Evolutionary conservation across 2,113 vertebrate species (phyloP).

Genomic region (Arothron firmamentum): DNA sequence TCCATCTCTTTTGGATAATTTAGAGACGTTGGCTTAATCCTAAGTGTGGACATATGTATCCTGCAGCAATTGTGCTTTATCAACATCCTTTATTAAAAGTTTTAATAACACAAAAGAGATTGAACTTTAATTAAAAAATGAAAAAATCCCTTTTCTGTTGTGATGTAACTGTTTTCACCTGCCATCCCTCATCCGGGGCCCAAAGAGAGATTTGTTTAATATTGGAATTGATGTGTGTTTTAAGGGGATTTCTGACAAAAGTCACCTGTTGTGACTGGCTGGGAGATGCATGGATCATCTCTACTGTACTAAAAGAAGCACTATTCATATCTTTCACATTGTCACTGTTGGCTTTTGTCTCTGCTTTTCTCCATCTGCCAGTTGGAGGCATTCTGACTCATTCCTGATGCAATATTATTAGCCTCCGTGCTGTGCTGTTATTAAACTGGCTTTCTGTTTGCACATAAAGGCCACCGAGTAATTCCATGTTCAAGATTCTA

Average conservation of each 20-base stretch:
- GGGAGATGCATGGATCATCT: slow-evolving; percentile 39
- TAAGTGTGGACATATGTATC: too few relatives aligned
- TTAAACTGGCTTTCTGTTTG: slow-evolving; percentile 32
- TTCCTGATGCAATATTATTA: slow-evolving; percentile 14
- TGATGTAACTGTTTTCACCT: slow-evolving; percentile 8
- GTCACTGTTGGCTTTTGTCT: neutral
- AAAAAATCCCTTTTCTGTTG: too few relatives aligned
- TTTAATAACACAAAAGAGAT: too few relatives aligned
- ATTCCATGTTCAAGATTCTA: slow-evolving; percentile 35
- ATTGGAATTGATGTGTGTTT: slow-evolving; percentile 37
- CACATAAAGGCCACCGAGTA: slow-evolving; percentile 16
- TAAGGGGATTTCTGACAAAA: slow-evolving; percentile 38
- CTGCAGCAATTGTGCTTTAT: too few relatives aligned
- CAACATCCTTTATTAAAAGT: too few relatives aligned
- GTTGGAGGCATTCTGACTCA: slow-evolving; percentile 8
- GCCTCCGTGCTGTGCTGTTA: slow-evolving; percentile 4
- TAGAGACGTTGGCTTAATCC: too few relatives aligned
- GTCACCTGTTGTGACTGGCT: slow-evolving; percentile 41
- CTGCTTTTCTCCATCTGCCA: slow-evolving; percentile 6
- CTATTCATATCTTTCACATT: slow-evolving; percentile 2
- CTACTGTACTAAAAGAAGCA: slow-evolving; percentile 17
- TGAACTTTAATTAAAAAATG: too few relatives aligned
- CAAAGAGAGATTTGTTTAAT: slow-evolving; percentile 35
- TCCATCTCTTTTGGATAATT: too few relatives aligned
- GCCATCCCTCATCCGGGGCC: slow-evolving; percentile 3